Percentiles rank a stretch among this genome's conserved stretches.
Conservation (phyloP, 2,888 invertebrate genomes). For the Minunthozetes semirufus region DNA sequence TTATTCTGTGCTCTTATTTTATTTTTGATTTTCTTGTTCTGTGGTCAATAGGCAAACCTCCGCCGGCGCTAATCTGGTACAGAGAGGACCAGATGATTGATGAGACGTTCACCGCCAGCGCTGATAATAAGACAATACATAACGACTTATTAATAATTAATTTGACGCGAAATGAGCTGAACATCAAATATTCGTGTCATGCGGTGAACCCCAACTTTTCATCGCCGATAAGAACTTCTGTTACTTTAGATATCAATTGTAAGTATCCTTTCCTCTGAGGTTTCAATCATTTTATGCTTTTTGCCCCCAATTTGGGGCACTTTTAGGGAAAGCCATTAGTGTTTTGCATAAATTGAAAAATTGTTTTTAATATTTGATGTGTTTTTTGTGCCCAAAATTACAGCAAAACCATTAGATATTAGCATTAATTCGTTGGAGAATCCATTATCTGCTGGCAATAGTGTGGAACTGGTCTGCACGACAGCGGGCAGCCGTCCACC, state of each 20-base stretch:
- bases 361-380: background rate
- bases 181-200: background rate
- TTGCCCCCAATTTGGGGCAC: background rate
- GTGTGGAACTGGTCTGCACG: background rate
- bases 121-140: slow-evolving; percentile 17
- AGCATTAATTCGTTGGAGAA: background rate
- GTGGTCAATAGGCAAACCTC: slow-evolving; percentile 16
- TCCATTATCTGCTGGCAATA: slow-evolving; percentile 1
- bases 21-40: background rate
- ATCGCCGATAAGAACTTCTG: background rate
- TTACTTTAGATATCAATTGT: slow-evolving; percentile 17
- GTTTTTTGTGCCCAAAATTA: background rate
- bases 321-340: background rate
- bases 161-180: slow-evolving; percentile 1
- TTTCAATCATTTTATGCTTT: background rate
- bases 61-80: slow-evolving; percentile 12
- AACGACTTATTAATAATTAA: slow-evolving; percentile 26
- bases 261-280: background rate
- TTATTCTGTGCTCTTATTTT: too few relatives aligned
- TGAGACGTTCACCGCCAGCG: background rate
- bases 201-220: slow-evolving; percentile 1
- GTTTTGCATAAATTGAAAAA: background rate
- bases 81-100: background rate
- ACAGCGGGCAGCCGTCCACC: background rate
- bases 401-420: slow-evolving; percentile 8